Base-by-base conservation (phyloP, 2,797 vertebrate genomes). In the Sebastes glaucus region DNA sequence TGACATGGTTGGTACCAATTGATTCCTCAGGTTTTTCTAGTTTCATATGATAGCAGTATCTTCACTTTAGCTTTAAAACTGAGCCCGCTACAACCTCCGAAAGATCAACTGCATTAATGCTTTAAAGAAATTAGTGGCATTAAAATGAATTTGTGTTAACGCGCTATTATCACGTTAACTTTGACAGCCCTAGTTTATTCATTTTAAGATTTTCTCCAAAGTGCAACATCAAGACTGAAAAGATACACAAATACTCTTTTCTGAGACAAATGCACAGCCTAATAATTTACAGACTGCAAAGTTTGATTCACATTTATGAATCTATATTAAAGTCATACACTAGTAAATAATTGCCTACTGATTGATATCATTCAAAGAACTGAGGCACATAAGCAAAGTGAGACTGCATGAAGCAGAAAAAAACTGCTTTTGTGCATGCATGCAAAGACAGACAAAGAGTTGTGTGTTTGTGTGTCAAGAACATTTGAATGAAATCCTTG, bases 401-500 rank as follows among this genome's bases (percentile, higher is more conserved):
- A 87, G 71, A 46, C 63, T 61, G 74, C 65, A 83, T 71, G 32
- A 86, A 77, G 60, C 60, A 62, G 55, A n/a, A 63, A 81, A 87
- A 88, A 87, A 87, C 59, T 60, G 73, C 70, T 79, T 87, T 87
- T 86, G 83, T 92, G 71, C 71, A 62, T 13, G 49, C 69, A 84
- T 20, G 61, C 74, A 56, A 22, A 69, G 60, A 78, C 74, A 4
- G 59, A 92, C 81, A 89, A 87, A 85, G 89, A 81, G 28, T 63
- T 80, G 82, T 88, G 88, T 88, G 87, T 92, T 90, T 93, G 83
- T 91, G 88, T 90, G 91, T 92, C 90, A 90, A 87, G 92, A 94
- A 88, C 79, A 89, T 80, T 84, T 94, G 91, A 94, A 94, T 93
- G 85, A 91, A 94, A 94, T 94, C 91, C 91, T 93, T 92, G 91